Conservation (phyloP, 2,888 invertebrate genomes). For the Nephrotoma flavescens region DNA sequence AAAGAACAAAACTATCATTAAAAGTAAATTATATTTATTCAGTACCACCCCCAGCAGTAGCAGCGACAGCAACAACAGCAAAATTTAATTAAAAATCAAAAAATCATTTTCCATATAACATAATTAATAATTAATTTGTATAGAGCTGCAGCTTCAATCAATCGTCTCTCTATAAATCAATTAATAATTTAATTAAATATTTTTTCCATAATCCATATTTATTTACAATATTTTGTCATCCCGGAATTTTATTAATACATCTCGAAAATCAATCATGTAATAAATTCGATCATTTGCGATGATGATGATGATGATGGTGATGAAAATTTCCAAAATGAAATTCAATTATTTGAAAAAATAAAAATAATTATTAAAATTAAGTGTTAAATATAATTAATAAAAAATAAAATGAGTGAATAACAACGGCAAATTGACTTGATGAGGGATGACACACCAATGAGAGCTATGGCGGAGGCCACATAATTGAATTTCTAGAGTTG, state of each 20-base stretch:
- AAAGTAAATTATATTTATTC: not conserved
- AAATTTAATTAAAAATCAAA: not conserved
- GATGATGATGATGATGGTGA: not conserved
- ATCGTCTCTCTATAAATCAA: not conserved
- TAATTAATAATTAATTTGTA: not conserved
- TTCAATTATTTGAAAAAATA: not conserved
- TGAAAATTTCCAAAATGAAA: not conserved
- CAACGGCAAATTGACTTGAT: not conserved
- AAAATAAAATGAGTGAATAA: not conserved
- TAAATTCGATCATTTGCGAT: not conserved
- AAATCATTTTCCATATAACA: not conserved
- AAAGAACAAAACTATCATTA: not conserved
- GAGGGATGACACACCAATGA: not conserved
- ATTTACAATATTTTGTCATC: not conserved
- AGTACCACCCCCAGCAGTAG: not conserved
- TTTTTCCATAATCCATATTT: not conserved
- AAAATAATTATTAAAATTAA: not conserved
- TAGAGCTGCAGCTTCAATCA: not conserved
- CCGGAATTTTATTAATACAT: not conserved
- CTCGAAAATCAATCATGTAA: not conserved
- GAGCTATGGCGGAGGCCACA: not conserved
- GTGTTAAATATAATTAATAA: not conserved
- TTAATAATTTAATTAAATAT: not conserved
- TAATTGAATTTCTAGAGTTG: not conserved
- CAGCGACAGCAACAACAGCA: not conserved